Conservation (phyloP, 2,797 vertebrate species). For the Diplodus puntazzo region DNA sequence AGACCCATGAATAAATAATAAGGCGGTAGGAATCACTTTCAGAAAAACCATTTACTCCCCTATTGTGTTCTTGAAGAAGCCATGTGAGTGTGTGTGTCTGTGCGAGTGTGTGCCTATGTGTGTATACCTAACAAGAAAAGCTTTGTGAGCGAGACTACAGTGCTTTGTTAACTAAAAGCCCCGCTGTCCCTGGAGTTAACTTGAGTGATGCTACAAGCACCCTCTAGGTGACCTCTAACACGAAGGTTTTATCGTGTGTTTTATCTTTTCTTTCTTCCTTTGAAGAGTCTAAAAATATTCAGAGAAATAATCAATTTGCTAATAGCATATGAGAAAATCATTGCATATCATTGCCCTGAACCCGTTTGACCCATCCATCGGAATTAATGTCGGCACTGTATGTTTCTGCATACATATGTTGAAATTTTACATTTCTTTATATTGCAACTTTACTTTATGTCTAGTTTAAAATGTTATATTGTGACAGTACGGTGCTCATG, state of each 20-base stretch:
- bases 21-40: conserved; percentile 86
- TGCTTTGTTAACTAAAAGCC: conserved; percentile 79
- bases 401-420: too few relatives aligned
- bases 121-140: conserved; percentile 64
- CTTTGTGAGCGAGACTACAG: conserved; percentile 73
- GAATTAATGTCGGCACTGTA: too few relatives aligned
- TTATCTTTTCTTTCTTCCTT: conserved; percentile 13
- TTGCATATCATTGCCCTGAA: conserved; percentile 11
- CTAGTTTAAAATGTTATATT: too few relatives aligned
- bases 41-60: conserved; percentile 87
- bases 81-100: conserved; percentile 45
- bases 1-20: conserved; percentile 90
- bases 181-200: conserved; percentile 67
- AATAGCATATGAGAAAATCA: conserved; percentile 7
- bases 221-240: conserved; percentile 68
- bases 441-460: too few relatives aligned
- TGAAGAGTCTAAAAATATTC: conserved; percentile 22
- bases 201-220: conserved; percentile 59
- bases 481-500: too few relatives aligned
- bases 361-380: neutral
- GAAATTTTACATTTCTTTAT: too few relatives aligned
- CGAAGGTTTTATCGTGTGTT: neutral
- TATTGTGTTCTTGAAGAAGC: conserved; percentile 85
- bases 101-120: conserved; percentile 15
- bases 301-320: conserved; percentile 5